Percentiles rank a stretch among this genome's conserved stretches.
Conservation (phyloP, 2,888 invertebrate genomes). For the Anodontia alba region DNA sequence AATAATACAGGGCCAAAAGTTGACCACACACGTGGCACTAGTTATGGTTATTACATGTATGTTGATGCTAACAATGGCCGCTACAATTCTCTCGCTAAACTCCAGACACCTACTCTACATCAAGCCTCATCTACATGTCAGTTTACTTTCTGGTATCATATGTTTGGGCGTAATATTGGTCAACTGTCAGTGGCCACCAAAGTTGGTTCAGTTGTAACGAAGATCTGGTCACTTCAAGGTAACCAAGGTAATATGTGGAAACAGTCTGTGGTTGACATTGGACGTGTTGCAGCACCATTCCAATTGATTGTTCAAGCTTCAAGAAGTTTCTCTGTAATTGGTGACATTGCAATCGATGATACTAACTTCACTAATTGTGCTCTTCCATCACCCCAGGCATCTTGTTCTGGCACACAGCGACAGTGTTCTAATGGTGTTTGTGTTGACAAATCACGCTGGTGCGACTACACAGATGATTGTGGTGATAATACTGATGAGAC, state of each 20-base stretch:
- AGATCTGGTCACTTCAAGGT: constrained; percentile 55
- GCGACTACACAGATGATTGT: constrained; percentile 82
- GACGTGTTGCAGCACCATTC: constrained; percentile 71
- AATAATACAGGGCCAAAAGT: constrained; percentile 69
- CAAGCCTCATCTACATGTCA: constrained; percentile 93
- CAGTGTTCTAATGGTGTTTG: constrained; percentile 72
- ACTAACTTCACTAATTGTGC: constrained; percentile 74
- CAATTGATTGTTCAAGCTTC: constrained; percentile 68
- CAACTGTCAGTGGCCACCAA: constrained; percentile 63
- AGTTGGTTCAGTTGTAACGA: constrained; percentile 50
- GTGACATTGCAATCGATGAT: constrained; percentile 80
- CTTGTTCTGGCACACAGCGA: constrained; percentile 67
- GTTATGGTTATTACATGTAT: constrained; percentile 88
- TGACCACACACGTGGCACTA: constrained; percentile 75
- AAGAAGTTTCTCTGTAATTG: constrained; percentile 67
- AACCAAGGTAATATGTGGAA: constrained; percentile 73
- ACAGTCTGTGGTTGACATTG: constrained; percentile 71
- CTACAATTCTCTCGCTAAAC: constrained; percentile 55
- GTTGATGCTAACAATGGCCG: constrained; percentile 88
- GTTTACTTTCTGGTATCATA: constrained; percentile 80
- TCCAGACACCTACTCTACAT: constrained; percentile 69
- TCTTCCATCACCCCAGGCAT: constrained; percentile 63
- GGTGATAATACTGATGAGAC: constrained; percentile 74
- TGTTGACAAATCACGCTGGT: constrained; percentile 68
- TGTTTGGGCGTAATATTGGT: constrained; percentile 75